Evolutionary conservation across 2,888 invertebrate species (phyloP), one percentile per base, ranked within the genome.

Genomic region (Euplexia lucipara): DNA sequence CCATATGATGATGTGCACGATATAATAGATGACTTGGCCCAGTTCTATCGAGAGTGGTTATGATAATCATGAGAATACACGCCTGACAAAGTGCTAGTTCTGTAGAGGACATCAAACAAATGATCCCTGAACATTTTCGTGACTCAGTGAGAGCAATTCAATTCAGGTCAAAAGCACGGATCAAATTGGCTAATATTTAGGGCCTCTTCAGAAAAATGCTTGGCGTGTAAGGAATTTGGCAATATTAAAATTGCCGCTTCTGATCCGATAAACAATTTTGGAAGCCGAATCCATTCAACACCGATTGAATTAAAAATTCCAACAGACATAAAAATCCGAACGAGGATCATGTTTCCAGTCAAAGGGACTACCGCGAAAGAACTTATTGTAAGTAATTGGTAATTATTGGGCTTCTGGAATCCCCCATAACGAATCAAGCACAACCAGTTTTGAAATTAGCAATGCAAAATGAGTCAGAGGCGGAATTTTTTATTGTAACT

Each of bases 11-110:
- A 75, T 81, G 64, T 64, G 78, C 70, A 73, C 64, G 77, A 58
- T 61, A 61, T 79, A 81, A 81, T 70, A 71, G 68, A 75, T 78
- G 79, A 60, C 39, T 37, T 73, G 81, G 53, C 81, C 77, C 64
- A 71, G 67, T 73, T 81, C 22, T 57, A 56, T 57, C 53, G 57
- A 68, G 69, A 57, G 62, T 64, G 56, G 62, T 70, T 72, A 57
- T 57, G 64, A 68, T 80, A 78, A 80, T 73, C 66, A 79, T 76
- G 79, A 67, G 78, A 78, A 66, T 69, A 37, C 20, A 60, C 60
- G 66, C 44, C 35, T 45, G 39, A 64, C 74, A 52, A 69, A 64
- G 20, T 70, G 30, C 30, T 39, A 57, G 42, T 70, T 32, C n/a
- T 34, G 35, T 44, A 53, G 30, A 64, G 44, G 48, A 70, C 41